phyloP scores from a whole-genome alignment of 2,113 vertebrate genomes.

The Centropus bengalensis region DNA sequence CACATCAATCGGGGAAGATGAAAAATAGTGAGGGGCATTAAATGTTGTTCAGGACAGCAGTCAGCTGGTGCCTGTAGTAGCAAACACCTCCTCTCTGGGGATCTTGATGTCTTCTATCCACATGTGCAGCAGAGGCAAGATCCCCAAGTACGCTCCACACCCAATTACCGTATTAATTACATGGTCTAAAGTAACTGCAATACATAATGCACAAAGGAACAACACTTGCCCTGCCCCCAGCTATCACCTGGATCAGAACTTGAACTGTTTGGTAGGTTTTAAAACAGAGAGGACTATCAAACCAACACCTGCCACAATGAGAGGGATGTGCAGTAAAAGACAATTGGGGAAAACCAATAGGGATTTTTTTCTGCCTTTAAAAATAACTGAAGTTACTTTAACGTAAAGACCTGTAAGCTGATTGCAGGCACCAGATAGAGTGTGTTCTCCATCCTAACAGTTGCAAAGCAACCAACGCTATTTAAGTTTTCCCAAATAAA shows the following conservation, averaged over 20 bases:
- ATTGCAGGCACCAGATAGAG: background rate
- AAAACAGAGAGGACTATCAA: background rate
- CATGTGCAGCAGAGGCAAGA: background rate
- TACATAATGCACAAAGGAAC: background rate
- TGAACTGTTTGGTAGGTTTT: background rate
- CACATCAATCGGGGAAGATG: background rate
- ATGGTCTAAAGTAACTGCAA: background rate
- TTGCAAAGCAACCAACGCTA: background rate
- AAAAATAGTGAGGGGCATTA: too few species aligned
- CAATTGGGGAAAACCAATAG: background rate
- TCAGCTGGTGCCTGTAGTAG: background rate
- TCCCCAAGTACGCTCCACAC: background rate
- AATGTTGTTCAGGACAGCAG: background rate
- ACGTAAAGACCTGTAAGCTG: background rate
- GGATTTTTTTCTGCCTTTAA: background rate
- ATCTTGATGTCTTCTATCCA: background rate
- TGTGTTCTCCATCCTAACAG: background rate
- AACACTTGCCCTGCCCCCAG: background rate
- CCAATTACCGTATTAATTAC: background rate
- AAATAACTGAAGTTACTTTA: slow-evolving; percentile 21
- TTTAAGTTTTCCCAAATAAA: background rate
- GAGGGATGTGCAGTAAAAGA: background rate
- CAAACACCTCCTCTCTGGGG: background rate
- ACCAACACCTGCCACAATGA: background rate
- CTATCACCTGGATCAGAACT: background rate